phyloP scores from a whole-genome alignment of 1,140 invertebrate species.

The Ceratoteleas bidentatus region DNA sequence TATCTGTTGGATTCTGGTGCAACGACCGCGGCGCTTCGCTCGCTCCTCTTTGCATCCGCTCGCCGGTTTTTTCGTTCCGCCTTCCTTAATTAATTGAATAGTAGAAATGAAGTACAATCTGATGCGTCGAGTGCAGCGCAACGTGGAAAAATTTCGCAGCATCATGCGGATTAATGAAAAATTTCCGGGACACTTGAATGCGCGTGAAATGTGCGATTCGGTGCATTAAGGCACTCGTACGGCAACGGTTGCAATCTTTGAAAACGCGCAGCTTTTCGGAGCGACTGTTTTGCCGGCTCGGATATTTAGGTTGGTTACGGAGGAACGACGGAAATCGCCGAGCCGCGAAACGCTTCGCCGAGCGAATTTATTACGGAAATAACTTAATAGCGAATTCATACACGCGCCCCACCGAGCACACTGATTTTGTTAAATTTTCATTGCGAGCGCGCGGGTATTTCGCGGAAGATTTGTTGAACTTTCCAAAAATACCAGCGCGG shows the following conservation, averaged over 20 bases:
- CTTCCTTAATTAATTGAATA: constrained; percentile 50
- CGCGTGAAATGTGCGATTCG: constrained; percentile 13
- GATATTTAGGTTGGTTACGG: no score
- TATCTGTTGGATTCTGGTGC: constrained; percentile 37
- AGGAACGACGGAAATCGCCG: neutral
- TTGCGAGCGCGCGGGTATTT: neutral
- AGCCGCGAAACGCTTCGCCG: constrained; percentile 1
- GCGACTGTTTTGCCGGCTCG: no score
- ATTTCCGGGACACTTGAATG: constrained; percentile 28
- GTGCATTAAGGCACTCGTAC: neutral
- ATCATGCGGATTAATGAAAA: constrained; percentile 46
- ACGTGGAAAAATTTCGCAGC: constrained; percentile 15
- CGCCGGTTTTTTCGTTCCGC: constrained; percentile 39
- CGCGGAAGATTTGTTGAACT: constrained; percentile 27
- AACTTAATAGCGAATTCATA: neutral
- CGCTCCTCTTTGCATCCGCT: constrained; percentile 25
- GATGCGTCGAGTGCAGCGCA: constrained; percentile 17
- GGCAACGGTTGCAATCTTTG: no score
- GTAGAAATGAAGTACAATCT: constrained; percentile 36
- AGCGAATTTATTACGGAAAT: neutral
- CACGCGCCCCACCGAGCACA: neutral
- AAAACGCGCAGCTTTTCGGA: no score
- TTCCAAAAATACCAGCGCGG: constrained; percentile 30
- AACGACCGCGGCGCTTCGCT: constrained; percentile 29
- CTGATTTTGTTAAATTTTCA: constrained; percentile 28